Evolutionary conservation across 2,113 vertebrate species (phyloP), one percentile per base, ranked within the genome.

Genomic region (Bubo bubo): DNA sequence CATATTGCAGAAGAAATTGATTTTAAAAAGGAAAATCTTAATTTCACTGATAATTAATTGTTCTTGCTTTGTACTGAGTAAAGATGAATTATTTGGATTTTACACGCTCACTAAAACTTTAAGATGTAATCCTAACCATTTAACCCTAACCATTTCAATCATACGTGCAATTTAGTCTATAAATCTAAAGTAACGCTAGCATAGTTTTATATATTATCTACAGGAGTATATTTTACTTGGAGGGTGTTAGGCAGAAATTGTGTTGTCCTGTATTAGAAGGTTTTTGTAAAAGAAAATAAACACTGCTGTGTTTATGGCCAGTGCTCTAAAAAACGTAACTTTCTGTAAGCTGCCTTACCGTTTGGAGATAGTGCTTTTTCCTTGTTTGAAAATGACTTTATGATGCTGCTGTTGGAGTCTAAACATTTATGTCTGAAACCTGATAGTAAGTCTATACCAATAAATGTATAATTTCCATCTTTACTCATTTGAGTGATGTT

Each of bases 31-130:
- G 34, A 58, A 72, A 53, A 39, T 67, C 8, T 60, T 67, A 53
- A 60, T 87, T 86, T 94, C 35, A 39, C 21, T 91, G 53, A 16
- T 67, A 83, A 88, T 63, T 80, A 85, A n/a, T 83, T 58, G 28
- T 80, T 86, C 53, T 37, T 86, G 67, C 55, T 84, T 94, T 81
- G 32, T 86, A 37, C 45, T 82, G 39, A 66, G 32, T 47, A 52
- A 88, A 76, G 53, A 60, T 60, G 27, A 91, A 62, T 85, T 90
- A 71, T 55, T 80, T 91, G 64, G 47, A 43, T 77, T 79, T 87
- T 92, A 81, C 21, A 47, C 0, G 3, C n/a, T 59, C 26, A 30
- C 7, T 79, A 64, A 75, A 95, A 64, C 7, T 62, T 77, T 18
- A 92, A 43, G 53, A 9, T 79, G 39, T 32, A 85, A 2, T 81